Base-by-base conservation (phyloP, 1,140 invertebrate species). In the Episyrphus balteatus region DNA sequence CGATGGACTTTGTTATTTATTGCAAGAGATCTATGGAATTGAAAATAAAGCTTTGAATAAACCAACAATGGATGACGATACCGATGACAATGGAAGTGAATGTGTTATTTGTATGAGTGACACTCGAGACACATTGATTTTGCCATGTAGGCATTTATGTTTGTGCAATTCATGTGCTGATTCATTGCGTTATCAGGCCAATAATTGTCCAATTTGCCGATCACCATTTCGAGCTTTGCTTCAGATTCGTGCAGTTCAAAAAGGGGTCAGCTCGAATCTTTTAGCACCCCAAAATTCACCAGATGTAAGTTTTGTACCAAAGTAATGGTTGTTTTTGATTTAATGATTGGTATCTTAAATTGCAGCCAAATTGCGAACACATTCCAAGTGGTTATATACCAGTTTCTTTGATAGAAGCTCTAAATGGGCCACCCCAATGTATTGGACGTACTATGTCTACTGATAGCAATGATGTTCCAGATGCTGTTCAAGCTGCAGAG, bases 61-160 rank as follows among this genome's bases (percentile, higher is more conserved):
- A 74, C 75, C 75, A 50, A 77, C 75, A 12, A 78, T 81, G 41
- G 91, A 95, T 58, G 88, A 92, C 59, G 92, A 97, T 52, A 82
- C 85, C 3, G 94, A 98, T 61, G 94, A 98, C 61, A 94, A 90
- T 66, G 91, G 93, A 13, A 89, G 89, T 10, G 97, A 99, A 73
- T 99, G 97, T 74, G 95, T 99, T 11, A 98, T 99, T 61, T 99
- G 96, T 68, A 98, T 98, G 92, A 93, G 88, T 61, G 94, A 98
- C 66, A 84, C 92, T 12, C 74, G 96, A 1, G 96, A 99, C 68
- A 99, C 97, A 1, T 73, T 99, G 15, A 98, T 99, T 55, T 74
- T 99, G 52, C 97, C 97, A 1, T 99, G 97, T 66, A 79, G 95
- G 30, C 97, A 99, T 73, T 77, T 99, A 13, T 99, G 97, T 65